Conservation (phyloP, 2,113 vertebrate species). For the Melanotaenia duboulayi region DNA sequence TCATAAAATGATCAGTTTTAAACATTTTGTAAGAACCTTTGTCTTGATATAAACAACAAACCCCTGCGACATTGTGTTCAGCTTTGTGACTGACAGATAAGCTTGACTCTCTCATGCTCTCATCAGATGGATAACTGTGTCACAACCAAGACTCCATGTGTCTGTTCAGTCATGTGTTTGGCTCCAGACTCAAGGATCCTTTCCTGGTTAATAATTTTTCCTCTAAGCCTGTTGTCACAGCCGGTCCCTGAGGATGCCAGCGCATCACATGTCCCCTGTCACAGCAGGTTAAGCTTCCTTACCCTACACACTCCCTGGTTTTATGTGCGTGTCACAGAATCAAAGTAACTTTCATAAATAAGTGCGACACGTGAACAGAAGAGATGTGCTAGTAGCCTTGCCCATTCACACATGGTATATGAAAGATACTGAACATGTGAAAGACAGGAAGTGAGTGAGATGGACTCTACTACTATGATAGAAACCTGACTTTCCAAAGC, state of each 20-base stretch:
- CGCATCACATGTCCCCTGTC: slow-evolving; percentile 3
- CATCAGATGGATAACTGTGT: slow-evolving; percentile 43
- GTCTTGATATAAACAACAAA: not conserved
- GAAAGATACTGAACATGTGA: not conserved
- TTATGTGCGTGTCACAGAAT: not conserved
- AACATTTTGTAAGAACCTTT: not conserved
- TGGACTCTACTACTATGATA: not conserved
- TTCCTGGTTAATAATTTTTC: slow-evolving; percentile 53
- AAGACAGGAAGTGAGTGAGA: not conserved
- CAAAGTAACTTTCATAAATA: not conserved
- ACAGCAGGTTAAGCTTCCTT: slow-evolving; percentile 5
- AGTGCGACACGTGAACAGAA: not conserved
- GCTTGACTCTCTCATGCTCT: not conserved
- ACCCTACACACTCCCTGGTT: not conserved
- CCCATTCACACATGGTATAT: not conserved
- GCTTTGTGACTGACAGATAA: slow-evolving; percentile 21
- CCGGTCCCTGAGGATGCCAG: slow-evolving; percentile 5
- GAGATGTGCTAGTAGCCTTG: not conserved
- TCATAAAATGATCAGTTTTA: not conserved
- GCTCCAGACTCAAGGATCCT: slow-evolving; percentile 28
- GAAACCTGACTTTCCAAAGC: too few species aligned
- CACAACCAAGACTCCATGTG: slow-evolving; percentile 56
- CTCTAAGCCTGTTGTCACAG: slow-evolving; percentile 55
- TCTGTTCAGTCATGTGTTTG: slow-evolving; percentile 63
- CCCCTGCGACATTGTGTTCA: not conserved